Conservation (phyloP, 2,113 vertebrate genomes). For the Psittacara wagleri region DNA sequence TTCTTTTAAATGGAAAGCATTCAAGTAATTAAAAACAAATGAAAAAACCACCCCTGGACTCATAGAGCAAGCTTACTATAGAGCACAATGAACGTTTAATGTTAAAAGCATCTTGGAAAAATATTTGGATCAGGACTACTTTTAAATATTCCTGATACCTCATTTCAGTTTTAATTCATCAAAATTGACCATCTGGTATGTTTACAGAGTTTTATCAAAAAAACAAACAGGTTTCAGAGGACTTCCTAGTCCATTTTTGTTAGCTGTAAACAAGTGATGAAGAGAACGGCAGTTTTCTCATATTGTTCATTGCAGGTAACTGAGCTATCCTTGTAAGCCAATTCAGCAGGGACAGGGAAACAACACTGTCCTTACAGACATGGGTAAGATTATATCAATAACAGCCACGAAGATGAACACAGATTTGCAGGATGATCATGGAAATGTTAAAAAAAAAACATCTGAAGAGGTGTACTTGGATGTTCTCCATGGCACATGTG, state of each 20-base stretch:
- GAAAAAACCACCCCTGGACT: background rate
- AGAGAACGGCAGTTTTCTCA: background rate
- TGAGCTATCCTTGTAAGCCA: background rate
- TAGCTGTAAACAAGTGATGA: background rate
- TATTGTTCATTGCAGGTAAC: background rate
- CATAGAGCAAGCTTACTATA: background rate
- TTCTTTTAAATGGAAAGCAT: background rate
- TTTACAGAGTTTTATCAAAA: background rate
- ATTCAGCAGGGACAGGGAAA: background rate
- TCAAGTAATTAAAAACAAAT: background rate
- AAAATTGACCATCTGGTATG: background rate
- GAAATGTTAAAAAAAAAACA: background rate
- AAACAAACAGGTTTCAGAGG: background rate
- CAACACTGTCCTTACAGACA: background rate
- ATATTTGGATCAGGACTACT: background rate
- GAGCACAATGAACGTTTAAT: background rate
- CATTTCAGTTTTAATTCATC: background rate
- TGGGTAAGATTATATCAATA: background rate
- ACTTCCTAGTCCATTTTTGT: background rate
- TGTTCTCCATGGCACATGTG: background rate
- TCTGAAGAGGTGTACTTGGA: background rate
- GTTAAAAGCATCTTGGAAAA: constrained; percentile 9
- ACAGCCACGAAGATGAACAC: background rate
- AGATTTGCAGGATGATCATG: background rate
- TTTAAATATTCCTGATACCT: background rate